A percentile compares a stretch with the other conserved stretches of the same genome.
Conservation (phyloP, 2,797 vertebrate genomes). For the Eleutherodactylus coqui region DNA sequence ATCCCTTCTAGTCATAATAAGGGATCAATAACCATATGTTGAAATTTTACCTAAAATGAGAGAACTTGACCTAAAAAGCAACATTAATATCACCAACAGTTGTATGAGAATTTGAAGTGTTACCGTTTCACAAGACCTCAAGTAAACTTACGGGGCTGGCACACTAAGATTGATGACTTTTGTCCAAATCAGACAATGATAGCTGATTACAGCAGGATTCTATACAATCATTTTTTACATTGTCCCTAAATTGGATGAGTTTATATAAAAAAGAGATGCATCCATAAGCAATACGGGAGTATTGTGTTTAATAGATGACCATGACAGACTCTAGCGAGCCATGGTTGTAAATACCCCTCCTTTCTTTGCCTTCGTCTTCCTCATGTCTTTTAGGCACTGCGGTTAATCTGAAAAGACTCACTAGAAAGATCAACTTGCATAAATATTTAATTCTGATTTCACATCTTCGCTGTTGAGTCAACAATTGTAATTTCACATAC, state of each 20-base stretch:
- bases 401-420: constrained; percentile 14
- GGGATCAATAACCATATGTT: too few species aligned
- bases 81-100: too few species aligned
- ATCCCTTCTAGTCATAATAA: too few species aligned
- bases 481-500: constrained; percentile 39
- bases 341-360: background rate
- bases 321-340: background rate
- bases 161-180: background rate
- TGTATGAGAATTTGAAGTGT: too few species aligned
- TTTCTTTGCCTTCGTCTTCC: background rate
- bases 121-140: background rate
- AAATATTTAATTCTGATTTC: constrained; percentile 47
- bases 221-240: background rate
- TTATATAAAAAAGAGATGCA: background rate
- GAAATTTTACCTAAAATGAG: too few species aligned
- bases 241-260: background rate
- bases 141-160: background rate
- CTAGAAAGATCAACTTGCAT: constrained; percentile 26
- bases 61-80: too few species aligned
- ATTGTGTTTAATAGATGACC: background rate
- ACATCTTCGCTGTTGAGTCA: constrained; percentile 1
- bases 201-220: background rate
- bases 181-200: background rate
- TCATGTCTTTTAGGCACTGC: background rate
- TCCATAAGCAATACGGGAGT: background rate